phyloP scores from a whole-genome alignment of 2,113 vertebrate genomes.

The Phalacrocorax carbo region DNA sequence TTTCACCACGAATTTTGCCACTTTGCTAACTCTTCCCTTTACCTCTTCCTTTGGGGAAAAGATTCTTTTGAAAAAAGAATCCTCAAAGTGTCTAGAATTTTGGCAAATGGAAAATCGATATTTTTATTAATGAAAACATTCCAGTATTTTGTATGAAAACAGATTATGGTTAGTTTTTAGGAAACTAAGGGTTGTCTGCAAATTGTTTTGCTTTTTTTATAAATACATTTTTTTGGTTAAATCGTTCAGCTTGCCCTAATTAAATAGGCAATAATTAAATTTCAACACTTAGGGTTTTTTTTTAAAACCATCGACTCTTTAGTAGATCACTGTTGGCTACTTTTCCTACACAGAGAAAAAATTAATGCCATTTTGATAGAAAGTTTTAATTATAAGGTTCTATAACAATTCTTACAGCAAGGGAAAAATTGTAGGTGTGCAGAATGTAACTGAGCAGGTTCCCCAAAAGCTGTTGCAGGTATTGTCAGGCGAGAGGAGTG shows the following conservation, averaged over 20 bases:
- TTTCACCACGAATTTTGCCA: not conserved
- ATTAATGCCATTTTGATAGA: not conserved
- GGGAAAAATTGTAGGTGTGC: not conserved
- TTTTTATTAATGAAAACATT: not conserved
- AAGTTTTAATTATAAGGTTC: constrained; percentile 14
- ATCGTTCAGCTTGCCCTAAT: not conserved
- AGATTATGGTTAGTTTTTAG: not conserved
- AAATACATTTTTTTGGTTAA: not conserved
- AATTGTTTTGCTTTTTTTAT: not conserved
- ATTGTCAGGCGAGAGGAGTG: not conserved
- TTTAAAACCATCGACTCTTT: not conserved
- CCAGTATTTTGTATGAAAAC: not conserved
- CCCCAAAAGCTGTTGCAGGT: not conserved
- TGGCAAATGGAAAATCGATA: not conserved
- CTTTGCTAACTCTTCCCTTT: not conserved
- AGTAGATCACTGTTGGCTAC: not conserved
- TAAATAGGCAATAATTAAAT: not conserved
- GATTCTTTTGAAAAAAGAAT: not conserved
- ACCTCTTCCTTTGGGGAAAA: not conserved
- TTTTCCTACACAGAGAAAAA: not conserved
- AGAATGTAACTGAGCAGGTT: not conserved
- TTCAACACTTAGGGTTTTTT: not conserved
- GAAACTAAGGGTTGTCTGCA: not conserved
- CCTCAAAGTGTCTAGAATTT: not conserved
- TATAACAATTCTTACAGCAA: not conserved